phyloP scores from a whole-genome alignment of 2,888 invertebrate genomes.

The Bellardia bayeri region DNA sequence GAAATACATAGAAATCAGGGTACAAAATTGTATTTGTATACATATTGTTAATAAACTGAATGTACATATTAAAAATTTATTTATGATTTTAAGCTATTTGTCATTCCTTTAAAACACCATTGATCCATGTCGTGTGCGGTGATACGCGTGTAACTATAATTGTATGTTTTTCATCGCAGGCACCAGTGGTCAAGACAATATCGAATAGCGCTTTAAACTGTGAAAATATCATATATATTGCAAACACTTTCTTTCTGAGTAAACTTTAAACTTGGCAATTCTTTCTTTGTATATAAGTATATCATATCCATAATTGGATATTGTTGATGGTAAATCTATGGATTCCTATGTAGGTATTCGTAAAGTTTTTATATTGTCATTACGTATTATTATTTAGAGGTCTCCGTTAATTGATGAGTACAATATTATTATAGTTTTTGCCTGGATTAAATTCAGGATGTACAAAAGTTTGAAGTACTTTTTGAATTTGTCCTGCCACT shows the following conservation, averaged over 20 bases:
- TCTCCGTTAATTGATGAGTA: conserved; percentile 43
- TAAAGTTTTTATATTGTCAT: neutral
- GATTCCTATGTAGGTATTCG: conserved; percentile 27
- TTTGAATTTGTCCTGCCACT: conserved; percentile 61
- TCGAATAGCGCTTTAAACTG: conserved; percentile 46
- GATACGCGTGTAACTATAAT: conserved; percentile 53
- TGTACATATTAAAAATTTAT: neutral
- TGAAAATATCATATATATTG: conserved; percentile 56
- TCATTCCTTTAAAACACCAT: conserved; percentile 28
- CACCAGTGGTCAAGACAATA: conserved; percentile 53
- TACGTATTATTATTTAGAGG: conserved; percentile 35
- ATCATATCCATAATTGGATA: conserved; percentile 64
- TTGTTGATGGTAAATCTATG: conserved; percentile 41
- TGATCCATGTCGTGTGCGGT: conserved; percentile 53
- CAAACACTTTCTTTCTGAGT: conserved; percentile 61
- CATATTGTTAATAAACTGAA: too few species aligned
- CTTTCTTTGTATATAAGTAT: conserved; percentile 54
- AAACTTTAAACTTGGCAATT: conserved; percentile 56
- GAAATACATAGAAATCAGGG: too few species aligned
- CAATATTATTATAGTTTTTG: conserved; percentile 57
- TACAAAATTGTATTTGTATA: too few species aligned
- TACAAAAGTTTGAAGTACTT: conserved; percentile 35
- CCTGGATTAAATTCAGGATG: conserved; percentile 57
- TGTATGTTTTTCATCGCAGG: conserved; percentile 43
- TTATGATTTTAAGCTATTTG: neutral